These are phyloP conservation scores for Passer montanus DNA, from an alignment of 2,113 vertebrate genomes.

Conservation along the genomic window DNA sequence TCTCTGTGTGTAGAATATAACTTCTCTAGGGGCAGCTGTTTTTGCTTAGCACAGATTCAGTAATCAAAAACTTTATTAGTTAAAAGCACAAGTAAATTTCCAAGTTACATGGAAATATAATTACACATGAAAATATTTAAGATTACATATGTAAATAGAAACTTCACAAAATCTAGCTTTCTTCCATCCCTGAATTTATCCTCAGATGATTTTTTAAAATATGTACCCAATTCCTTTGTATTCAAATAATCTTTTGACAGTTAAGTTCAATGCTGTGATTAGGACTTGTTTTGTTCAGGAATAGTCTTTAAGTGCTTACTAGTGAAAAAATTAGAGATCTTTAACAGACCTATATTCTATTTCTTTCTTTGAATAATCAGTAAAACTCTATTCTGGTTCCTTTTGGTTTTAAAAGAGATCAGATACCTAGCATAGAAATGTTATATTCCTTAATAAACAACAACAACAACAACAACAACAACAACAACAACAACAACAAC, in stretches of 20 bases:
- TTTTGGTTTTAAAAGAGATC: background rate
- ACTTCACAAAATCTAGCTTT: background rate
- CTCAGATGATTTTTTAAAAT: background rate
- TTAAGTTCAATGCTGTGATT: background rate
- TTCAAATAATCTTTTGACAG: background rate
- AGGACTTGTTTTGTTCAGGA: background rate
- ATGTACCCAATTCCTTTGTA: background rate
- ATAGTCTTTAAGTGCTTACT: background rate
- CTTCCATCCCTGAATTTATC: background rate
- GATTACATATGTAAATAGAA: background rate
- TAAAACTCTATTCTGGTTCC: background rate
- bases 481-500: too few relatives aligned
- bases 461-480: too few relatives aligned
- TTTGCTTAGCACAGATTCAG: background rate
- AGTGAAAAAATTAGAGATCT: background rate
- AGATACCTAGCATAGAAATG: background rate
- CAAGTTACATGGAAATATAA: background rate
- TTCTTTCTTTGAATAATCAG: background rate
- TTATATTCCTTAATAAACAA: background rate
- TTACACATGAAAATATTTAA: background rate
- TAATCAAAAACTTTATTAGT: background rate
- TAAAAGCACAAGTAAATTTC: background rate
- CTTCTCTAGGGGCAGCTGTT: background rate
- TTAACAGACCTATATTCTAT: background rate
- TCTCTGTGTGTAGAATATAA: background rate